phyloP scores from a whole-genome alignment of 2,797 vertebrate genomes.

The Oreortyx pictus region DNA sequence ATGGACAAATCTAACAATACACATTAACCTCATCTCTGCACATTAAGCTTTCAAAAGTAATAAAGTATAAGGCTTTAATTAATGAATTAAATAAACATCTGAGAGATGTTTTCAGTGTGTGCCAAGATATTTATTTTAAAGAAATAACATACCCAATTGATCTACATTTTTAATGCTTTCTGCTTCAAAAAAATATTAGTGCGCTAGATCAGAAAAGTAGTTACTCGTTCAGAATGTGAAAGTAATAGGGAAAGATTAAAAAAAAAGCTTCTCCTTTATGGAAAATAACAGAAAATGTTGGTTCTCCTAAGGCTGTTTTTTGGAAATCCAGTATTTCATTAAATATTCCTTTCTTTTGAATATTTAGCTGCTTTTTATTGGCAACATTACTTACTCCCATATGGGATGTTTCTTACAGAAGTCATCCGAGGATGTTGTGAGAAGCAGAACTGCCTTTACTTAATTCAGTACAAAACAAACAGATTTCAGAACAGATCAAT shows the following conservation, averaged over 20 bases:
- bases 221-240: conserved; percentile 6
- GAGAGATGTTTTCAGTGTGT: neutral
- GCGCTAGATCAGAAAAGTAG: neutral
- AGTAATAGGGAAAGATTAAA: neutral
- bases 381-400: neutral
- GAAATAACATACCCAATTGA: conserved; percentile 6
- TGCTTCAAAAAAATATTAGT: neutral
- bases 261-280: neutral
- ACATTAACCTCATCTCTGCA: neutral
- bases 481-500: neutral
- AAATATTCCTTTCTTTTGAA: neutral
- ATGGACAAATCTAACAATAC: neutral
- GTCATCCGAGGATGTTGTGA: neutral
- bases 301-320: neutral
- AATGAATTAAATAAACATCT: neutral
- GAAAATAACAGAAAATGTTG: neutral
- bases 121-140: neutral
- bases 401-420: neutral
- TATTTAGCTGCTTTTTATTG: neutral
- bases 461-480: neutral
- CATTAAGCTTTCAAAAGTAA: neutral
- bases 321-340: neutral
- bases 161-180: conserved; percentile 20
- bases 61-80: neutral
- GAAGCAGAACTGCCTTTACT: neutral